phyloP scores from a whole-genome alignment of 2,113 vertebrate genomes.

The Nymphicus hollandicus region DNA sequence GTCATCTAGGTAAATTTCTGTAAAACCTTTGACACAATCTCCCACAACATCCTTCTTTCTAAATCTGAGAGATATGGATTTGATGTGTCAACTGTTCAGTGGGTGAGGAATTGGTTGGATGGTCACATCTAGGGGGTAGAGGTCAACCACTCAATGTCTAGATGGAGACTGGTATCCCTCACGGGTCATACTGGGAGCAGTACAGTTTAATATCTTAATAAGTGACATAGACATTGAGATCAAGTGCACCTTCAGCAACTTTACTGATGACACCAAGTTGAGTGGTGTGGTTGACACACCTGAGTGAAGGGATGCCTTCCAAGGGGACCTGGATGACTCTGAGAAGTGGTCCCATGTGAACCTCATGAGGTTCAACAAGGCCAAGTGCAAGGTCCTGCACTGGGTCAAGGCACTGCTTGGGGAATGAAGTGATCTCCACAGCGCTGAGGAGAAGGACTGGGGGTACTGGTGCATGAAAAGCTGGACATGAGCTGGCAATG shows the following conservation, averaged over 20 bases:
- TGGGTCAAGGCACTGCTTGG: neutral
- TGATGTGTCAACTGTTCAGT: neutral
- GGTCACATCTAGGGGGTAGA: neutral
- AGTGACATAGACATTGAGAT: neutral
- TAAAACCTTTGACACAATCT: neutral
- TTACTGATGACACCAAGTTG: neutral
- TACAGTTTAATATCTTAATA: neutral
- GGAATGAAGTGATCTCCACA: too few relatives aligned
- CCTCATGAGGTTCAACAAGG: neutral
- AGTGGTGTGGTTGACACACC: neutral
- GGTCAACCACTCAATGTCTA: neutral
- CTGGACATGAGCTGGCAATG: neutral
- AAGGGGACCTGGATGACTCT: neutral
- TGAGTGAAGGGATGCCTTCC: neutral
- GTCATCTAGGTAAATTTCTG: neutral
- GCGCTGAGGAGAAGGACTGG: neutral
- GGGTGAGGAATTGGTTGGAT: neutral
- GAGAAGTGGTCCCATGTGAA: neutral
- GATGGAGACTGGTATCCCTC: neutral
- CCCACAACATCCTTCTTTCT: neutral
- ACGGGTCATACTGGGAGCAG: neutral
- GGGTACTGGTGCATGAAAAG: neutral
- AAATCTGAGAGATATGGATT: neutral
- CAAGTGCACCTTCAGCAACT: neutral
- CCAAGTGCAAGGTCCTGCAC: neutral